These are phyloP conservation scores for Hydriomena furcata DNA, from an alignment of 2,888 invertebrate species.

Conservation along the genomic window DNA sequence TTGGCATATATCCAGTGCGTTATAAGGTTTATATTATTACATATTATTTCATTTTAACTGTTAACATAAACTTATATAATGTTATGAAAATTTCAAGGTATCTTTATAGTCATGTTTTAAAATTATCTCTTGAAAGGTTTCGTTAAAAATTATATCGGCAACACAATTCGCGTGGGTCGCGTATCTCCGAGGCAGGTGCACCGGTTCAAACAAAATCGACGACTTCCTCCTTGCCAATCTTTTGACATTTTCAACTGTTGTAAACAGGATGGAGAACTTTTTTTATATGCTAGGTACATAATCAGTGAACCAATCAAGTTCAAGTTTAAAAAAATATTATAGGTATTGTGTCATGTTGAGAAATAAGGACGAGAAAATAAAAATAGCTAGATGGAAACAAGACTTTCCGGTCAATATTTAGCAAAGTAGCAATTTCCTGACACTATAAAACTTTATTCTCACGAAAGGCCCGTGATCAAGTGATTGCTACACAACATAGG, in stretches of 20 bases:
- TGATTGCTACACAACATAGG: constrained; percentile 14
- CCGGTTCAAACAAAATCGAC: constrained; percentile 46
- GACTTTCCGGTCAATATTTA: constrained; percentile 8
- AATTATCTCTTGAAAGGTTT: constrained; percentile 7
- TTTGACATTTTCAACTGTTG: constrained; percentile 10
- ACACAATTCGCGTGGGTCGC: constrained; percentile 13
- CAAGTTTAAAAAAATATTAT: no score
- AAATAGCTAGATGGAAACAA: no score
- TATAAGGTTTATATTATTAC: neutral
- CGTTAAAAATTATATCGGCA: constrained; percentile 7
- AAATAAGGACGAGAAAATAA: no score
- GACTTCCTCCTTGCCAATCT: constrained; percentile 51
- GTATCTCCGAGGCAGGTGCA: constrained; percentile 47
- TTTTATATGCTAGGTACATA: no score
- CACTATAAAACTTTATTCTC: constrained; percentile 6
- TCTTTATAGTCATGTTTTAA: neutral
- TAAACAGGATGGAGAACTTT: neutral
- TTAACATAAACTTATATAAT: neutral
- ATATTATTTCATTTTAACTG: no score
- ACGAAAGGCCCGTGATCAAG: constrained; percentile 21
- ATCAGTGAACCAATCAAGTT: no score
- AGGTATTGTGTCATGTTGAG: no score
- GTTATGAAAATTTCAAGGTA: neutral
- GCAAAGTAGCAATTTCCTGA: constrained; percentile 4
- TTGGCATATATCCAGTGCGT: constrained; percentile 7